These are phyloP conservation scores for Montipora efflorescens DNA, from an alignment of 64 coral and sea anemone genomes.

Conservation along the genomic window DNA sequence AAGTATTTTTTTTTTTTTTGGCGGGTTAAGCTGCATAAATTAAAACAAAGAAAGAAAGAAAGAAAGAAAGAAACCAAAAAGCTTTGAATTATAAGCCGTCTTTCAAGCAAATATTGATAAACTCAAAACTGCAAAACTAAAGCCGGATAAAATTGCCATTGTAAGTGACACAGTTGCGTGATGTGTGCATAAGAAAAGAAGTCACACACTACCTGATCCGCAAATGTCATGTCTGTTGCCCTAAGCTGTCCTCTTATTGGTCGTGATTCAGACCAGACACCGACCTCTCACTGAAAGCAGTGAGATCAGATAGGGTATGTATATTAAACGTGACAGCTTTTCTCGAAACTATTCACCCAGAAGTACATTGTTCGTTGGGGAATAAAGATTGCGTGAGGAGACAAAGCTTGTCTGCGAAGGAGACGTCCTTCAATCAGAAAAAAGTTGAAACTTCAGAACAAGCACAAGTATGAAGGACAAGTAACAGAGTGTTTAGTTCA, in stretches of 20 bases:
- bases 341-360: background rate
- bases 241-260: slow-evolving; percentile 25
- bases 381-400: too few relatives aligned
- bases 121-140: too few relatives aligned
- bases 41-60: background rate
- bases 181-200: background rate
- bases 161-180: background rate
- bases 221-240: slow-evolving; percentile 13
- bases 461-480: too few relatives aligned
- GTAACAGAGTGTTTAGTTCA: too few relatives aligned
- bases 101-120: background rate
- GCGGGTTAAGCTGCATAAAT: background rate
- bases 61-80: background rate
- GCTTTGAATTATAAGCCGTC: too few relatives aligned
- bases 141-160: background rate
- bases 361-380: background rate
- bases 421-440: background rate
- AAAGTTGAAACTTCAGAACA: background rate
- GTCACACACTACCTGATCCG: slow-evolving; percentile 43
- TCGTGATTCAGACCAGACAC: slow-evolving; percentile 7
- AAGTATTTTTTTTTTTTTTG: too few relatives aligned
- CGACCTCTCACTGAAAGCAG: slow-evolving; percentile 44
- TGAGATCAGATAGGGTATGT: background rate
- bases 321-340: background rate
- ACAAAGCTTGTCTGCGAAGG: too few relatives aligned